Evolutionary conservation across 2,113 vertebrate genomes (phyloP).

Genomic region (Stegostoma tigrinum): DNA sequence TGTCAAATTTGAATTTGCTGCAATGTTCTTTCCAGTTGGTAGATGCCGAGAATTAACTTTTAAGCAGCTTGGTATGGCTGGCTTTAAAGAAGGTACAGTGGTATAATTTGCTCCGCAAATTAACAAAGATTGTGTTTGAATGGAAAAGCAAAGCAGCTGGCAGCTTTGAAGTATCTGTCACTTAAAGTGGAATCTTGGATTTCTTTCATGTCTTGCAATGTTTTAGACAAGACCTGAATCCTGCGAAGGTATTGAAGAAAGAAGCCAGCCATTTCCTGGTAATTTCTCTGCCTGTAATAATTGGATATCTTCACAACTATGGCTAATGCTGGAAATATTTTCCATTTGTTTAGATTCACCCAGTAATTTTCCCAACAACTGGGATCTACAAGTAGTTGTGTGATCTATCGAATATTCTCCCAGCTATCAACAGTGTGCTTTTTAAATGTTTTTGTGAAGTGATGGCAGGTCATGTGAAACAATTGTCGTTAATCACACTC

Average conservation of each 20-base stretch:
- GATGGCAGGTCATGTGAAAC: not conserved
- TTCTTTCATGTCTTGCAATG: not conserved
- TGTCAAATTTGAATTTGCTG: not conserved
- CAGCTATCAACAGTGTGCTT: not conserved
- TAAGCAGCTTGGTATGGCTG: not conserved
- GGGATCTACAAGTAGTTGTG: not conserved
- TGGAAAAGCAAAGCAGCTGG: not conserved
- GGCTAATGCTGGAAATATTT: not conserved
- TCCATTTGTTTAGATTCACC: not conserved
- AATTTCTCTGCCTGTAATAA: not conserved
- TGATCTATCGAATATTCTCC: not conserved
- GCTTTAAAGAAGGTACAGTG: not conserved
- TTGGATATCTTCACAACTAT: not conserved
- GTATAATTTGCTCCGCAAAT: not conserved
- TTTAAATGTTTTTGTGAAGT: not conserved
- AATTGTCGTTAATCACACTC: not conserved
- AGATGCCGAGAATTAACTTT: not conserved
- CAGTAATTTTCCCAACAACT: not conserved
- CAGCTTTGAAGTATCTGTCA: not conserved
- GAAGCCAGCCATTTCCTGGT: not conserved
- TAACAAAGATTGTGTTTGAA: not conserved
- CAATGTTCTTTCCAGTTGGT: not conserved
- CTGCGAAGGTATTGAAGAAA: not conserved
- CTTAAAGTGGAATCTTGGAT: not conserved
- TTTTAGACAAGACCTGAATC: not conserved